phyloP scores from a whole-genome alignment of 2,797 vertebrate genomes.

The Darevskia mixta region DNA sequence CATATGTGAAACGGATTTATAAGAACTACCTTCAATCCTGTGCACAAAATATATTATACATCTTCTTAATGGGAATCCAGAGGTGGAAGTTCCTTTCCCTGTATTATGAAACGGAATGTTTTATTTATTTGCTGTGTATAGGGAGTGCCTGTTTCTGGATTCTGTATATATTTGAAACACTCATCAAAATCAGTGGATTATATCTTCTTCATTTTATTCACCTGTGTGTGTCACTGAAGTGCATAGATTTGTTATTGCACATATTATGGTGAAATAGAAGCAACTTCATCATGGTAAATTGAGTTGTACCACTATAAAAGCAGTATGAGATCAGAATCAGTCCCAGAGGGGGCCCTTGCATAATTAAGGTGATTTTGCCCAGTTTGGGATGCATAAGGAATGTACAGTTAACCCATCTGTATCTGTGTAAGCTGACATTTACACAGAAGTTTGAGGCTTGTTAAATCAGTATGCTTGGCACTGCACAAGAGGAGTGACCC shows the following conservation, averaged over 20 bases:
- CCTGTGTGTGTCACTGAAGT: slow-evolving; percentile 26
- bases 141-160: slow-evolving; percentile 23
- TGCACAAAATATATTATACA: slow-evolving; percentile 32
- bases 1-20: slow-evolving; percentile 48
- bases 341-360: slow-evolving; percentile 27
- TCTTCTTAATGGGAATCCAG: slow-evolving; percentile 38
- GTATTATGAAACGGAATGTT: slow-evolving; percentile 42
- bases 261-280: slow-evolving; percentile 57
- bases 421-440: slow-evolving; percentile 54
- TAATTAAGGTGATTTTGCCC: slow-evolving; percentile 42
- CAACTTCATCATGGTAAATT: slow-evolving; percentile 68
- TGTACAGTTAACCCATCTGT: slow-evolving; percentile 23
- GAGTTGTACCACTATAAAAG: slow-evolving; percentile 65
- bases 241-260: slow-evolving; percentile 58
- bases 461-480: slow-evolving; percentile 34
- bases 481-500: slow-evolving; percentile 12
- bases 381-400: slow-evolving; percentile 36
- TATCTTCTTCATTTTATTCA: slow-evolving; percentile 49
- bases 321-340: slow-evolving; percentile 57
- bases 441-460: slow-evolving; percentile 29
- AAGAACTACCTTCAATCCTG: slow-evolving; percentile 34
- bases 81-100: neutral
- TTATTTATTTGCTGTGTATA: slow-evolving; percentile 45
- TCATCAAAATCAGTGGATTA: slow-evolving; percentile 22
- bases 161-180: slow-evolving; percentile 39